Evolutionary conservation across 1,140 invertebrate genomes (phyloP), one percentile per base, ranked within the genome.

Genomic region (Trialeurodes vaporariorum): DNA sequence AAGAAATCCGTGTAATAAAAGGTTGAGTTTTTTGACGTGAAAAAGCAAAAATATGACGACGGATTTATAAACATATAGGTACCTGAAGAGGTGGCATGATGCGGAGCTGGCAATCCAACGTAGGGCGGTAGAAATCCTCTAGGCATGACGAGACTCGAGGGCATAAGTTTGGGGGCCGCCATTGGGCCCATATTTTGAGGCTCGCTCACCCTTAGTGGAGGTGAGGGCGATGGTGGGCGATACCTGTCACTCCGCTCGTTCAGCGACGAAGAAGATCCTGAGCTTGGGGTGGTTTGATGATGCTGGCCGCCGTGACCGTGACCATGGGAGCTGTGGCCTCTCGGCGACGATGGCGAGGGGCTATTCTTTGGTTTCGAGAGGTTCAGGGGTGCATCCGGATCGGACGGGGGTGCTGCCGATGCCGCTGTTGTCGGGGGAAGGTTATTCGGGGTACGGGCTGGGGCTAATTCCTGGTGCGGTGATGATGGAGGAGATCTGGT

Each of bases 321-420:
- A 5, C 5, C 34, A 17, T 5, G 34, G 34, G 34, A 83, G 74
- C n/a, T 83, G 82, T 69, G 84, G 83, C 61, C 83, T 83, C 65
- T 80, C 61, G 70, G 27, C 24, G 70, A 64, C 62, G 65, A 17
- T 69, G 71, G 21, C 40, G 68, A 59, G 76, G 75, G 82, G 75
- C 82, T 79, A 67, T 79, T 66, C 21, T 93, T 90, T 26, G 92
- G 92, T 79, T 95, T 95, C 70, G 86, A 90, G 5, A 96, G 84
- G 78, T 95, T 95, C 0, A 96, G 79, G 0, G 93, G 93, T 0
- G 89, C 86, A 73, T 95, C 92, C 2, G 88, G 82, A 72, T 90
- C 87, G 17, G 80, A 78, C 25, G 80, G 78, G n/a, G n/a, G 5
- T 76, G 76, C 12, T 77, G 77, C 23, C 76, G 76, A 34, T 75